These are phyloP conservation scores for Calyptommatus sinebrachiatus DNA, from an alignment of 2,113 vertebrate genomes.

Conservation along the genomic window DNA sequence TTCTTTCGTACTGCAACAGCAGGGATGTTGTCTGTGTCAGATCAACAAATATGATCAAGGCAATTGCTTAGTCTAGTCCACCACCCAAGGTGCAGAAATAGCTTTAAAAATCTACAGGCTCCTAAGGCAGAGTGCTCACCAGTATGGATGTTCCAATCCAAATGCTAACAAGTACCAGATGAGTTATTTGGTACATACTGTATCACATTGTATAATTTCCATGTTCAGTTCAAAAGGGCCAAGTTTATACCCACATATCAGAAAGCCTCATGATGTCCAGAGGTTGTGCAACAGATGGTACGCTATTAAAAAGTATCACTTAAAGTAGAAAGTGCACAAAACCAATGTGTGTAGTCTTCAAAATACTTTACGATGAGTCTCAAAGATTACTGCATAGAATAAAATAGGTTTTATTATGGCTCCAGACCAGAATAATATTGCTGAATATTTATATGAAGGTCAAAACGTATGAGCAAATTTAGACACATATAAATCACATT, in stretches of 20 bases:
- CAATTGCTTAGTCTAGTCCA: too few relatives aligned
- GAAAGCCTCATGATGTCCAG: neutral
- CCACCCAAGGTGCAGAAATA: too few relatives aligned
- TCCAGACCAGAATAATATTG: conserved; percentile 26
- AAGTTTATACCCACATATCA: neutral
- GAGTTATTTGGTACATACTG: neutral
- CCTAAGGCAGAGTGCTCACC: neutral
- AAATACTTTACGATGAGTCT: conserved; percentile 41
- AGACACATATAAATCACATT: conserved; percentile 43
- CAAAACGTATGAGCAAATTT: conserved; percentile 50
- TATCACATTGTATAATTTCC: too few relatives aligned
- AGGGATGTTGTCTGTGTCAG: too few relatives aligned
- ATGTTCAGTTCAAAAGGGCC: neutral
- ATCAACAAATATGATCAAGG: too few relatives aligned
- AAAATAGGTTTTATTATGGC: too few relatives aligned
- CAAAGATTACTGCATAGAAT: neutral
- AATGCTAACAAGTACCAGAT: neutral
- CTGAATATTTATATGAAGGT: conserved; percentile 30
- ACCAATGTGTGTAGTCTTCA: neutral
- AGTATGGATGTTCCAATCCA: neutral
- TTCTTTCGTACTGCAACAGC: too few relatives aligned
- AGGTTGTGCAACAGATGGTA: neutral
- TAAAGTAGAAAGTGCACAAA: neutral
- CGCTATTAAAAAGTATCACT: neutral
- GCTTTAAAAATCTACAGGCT: neutral